Conservation (phyloP, 2,888 invertebrate species). For the Ctenicera cuprea region DNA sequence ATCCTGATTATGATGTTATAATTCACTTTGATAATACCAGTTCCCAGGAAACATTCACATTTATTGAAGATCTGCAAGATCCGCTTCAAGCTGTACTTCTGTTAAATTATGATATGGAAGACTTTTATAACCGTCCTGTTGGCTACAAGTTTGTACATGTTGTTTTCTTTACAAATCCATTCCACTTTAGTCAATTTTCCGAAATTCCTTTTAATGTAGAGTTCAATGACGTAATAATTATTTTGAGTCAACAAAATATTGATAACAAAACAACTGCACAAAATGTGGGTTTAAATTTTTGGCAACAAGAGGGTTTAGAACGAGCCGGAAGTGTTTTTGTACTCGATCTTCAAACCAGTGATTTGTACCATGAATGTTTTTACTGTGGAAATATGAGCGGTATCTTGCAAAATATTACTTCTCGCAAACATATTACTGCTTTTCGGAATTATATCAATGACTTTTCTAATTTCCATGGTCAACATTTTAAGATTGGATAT, state of each 20-base stretch:
- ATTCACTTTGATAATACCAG: constrained; percentile 36
- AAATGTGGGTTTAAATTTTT: background rate
- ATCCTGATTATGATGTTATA: constrained; percentile 25
- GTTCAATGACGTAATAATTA: constrained; percentile 21
- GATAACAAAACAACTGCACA: background rate
- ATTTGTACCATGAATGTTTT: constrained; percentile 33
- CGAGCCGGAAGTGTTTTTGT: constrained; percentile 22
- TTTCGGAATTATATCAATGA: constrained; percentile 15
- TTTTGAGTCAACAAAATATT: constrained; percentile 10
- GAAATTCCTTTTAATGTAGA: constrained; percentile 15
- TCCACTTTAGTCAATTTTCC: constrained; percentile 5
- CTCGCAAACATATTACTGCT: background rate
- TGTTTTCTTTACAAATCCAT: constrained; percentile 7
- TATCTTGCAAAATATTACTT: constrained; percentile 1
- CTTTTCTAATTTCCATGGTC: constrained; percentile 31
- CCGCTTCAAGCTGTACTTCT: background rate
- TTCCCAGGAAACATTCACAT: background rate
- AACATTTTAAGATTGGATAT: constrained; percentile 38
- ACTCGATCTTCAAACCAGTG: constrained; percentile 3
- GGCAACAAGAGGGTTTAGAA: constrained; percentile 28
- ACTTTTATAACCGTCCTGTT: constrained; percentile 2
- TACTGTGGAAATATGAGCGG: constrained; percentile 34
- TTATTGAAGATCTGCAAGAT: background rate
- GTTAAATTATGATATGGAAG: constrained; percentile 20
- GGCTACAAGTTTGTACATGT: constrained; percentile 28